Evolutionary conservation across 2,113 vertebrate genomes (phyloP).

Genomic region (Chunga burmeisteri): DNA sequence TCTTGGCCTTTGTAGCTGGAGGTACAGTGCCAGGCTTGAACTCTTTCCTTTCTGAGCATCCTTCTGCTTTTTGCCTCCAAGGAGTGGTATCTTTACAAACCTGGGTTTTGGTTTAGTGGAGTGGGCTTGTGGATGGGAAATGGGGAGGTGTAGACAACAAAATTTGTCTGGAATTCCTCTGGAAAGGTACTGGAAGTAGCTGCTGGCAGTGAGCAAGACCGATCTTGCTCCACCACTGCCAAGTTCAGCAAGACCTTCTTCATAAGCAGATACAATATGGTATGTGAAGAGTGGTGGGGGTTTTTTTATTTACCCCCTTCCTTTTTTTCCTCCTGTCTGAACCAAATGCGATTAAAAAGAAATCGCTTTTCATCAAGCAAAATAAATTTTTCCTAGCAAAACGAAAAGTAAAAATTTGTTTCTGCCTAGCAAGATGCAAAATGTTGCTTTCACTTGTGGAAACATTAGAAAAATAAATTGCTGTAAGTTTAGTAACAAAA

Average conservation of each 20-base stretch:
- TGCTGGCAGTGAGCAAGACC: neutral
- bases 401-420: neutral
- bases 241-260: neutral
- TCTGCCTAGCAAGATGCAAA: neutral
- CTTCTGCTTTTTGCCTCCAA: neutral
- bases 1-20: neutral
- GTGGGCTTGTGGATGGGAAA: neutral
- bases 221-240: rapidly evolving
- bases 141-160: neutral
- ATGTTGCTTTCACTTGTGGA: neutral
- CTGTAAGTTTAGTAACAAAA: neutral
- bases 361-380: neutral
- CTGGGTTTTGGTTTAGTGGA: neutral
- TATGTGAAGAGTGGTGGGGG: neutral
- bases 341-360: neutral
- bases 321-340: neutral
- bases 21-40: neutral
- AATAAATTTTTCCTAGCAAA: neutral
- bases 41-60: neutral
- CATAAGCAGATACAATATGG: neutral
- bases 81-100: neutral
- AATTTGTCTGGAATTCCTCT: neutral
- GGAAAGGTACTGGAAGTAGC: neutral
- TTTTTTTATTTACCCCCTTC: too few species aligned
- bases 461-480: neutral